A percentile compares a stretch with the other conserved stretches of the same genome.
These are phyloP conservation scores for Drosophila kurseongensis DNA, from an alignment of 1,140 invertebrate genomes.

Conservation along the genomic window DNA sequence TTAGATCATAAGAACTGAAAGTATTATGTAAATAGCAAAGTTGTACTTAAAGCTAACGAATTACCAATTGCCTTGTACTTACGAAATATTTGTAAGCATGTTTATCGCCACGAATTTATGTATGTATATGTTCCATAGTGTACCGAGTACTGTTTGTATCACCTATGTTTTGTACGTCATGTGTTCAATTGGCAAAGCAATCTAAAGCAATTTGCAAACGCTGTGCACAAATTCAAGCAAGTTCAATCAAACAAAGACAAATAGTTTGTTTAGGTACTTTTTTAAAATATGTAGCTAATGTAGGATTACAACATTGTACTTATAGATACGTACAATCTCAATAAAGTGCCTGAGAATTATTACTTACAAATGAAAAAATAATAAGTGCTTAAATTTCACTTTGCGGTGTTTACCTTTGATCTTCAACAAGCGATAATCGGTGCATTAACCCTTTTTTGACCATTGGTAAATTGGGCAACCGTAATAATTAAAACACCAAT, in stretches of 20 bases:
- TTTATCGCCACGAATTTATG: constrained; percentile 66
- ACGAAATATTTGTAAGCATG: constrained; percentile 48
- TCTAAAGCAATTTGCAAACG: constrained; percentile 49
- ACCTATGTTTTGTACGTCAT: constrained; percentile 42
- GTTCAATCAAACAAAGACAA: constrained; percentile 50
- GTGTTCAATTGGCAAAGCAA: constrained; percentile 36
- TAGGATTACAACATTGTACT: constrained; percentile 48
- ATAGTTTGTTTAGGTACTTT: constrained; percentile 31
- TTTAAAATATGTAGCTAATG: constrained; percentile 53
- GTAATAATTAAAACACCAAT: too few relatives aligned
- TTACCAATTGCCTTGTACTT: constrained; percentile 60
- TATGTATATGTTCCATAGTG: constrained; percentile 41
- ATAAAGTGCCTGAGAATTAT: constrained; percentile 76
- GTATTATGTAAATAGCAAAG: constrained; percentile 68
- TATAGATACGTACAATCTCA: constrained; percentile 65
- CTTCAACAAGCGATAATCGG: background rate
- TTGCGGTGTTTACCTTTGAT: constrained; percentile 7
- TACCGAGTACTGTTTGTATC: constrained; percentile 24
- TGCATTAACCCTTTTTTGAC: background rate
- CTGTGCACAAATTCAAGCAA: constrained; percentile 57
- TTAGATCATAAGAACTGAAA: constrained; percentile 62
- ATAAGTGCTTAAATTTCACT: background rate
- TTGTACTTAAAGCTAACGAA: constrained; percentile 61
- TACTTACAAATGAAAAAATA: constrained; percentile 19
- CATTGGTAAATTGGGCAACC: too few relatives aligned